phyloP scores from a whole-genome alignment of 1,140 invertebrate genomes.

The Calephelis virginiensis region DNA sequence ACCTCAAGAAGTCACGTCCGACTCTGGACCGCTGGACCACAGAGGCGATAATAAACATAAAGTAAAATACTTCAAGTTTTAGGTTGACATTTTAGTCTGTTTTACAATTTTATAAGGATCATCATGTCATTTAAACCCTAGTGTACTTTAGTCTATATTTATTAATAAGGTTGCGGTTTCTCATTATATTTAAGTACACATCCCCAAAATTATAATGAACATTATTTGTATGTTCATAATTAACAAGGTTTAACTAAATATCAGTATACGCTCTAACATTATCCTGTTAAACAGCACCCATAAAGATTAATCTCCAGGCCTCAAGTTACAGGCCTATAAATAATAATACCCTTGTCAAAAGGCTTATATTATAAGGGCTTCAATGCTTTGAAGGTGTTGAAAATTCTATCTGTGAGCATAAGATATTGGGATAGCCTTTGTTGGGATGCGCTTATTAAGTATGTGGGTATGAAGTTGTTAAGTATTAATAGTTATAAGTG shows the following conservation, averaged over 20 bases:
- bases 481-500: no score
- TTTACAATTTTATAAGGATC: no score
- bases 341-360: constrained; percentile 58
- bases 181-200: neutral
- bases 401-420: constrained; percentile 20
- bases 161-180: no score
- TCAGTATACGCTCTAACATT: constrained; percentile 2
- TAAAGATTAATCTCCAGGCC: constrained; percentile 11
- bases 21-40: no score
- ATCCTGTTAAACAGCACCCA: constrained; percentile 18
- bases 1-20: no score
- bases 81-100: no score
- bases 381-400: constrained; percentile 23
- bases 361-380: constrained; percentile 35
- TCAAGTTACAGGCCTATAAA: constrained; percentile 42
- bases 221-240: constrained; percentile 18
- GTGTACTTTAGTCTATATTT: no score
- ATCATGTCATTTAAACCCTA: no score
- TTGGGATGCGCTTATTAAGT: neutral
- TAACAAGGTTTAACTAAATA: constrained; percentile 14
- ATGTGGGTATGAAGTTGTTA: no score
- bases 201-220: neutral
- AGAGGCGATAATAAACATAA: no score
- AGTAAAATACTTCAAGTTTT: no score
- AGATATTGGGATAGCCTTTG: constrained; percentile 4